phyloP scores from a whole-genome alignment of 2,797 vertebrate species.

The Otolemur crassicaudatus region DNA sequence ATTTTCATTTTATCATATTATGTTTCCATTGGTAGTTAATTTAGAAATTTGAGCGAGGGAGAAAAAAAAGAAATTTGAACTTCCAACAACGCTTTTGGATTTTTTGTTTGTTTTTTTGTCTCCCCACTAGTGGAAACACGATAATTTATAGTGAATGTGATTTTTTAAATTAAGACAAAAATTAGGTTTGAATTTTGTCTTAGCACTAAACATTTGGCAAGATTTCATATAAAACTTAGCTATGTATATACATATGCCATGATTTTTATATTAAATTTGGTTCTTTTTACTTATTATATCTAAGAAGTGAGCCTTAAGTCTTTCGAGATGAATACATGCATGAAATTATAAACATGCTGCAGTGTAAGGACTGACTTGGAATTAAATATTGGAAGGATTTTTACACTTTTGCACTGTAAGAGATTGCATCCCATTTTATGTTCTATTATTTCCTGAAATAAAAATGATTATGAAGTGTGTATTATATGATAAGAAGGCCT shows the following conservation, averaged over 20 bases:
- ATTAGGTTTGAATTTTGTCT: neutral
- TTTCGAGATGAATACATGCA: neutral
- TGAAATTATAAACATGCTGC: neutral
- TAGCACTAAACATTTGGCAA: neutral
- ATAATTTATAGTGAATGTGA: neutral
- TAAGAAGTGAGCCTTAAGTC: neutral
- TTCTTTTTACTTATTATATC: neutral
- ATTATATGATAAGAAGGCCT: neutral
- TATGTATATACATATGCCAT: neutral
- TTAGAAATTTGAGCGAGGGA: neutral
- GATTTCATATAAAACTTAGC: neutral
- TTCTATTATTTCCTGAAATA: neutral
- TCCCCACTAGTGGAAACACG: neutral
- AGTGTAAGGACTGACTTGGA: neutral
- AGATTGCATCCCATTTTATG: neutral
- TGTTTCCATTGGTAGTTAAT: neutral
- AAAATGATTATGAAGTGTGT: neutral
- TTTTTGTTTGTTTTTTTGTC: neutral
- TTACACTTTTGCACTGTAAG: neutral
- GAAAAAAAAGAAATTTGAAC: neutral
- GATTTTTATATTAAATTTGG: neutral
- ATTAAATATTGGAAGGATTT: conserved; percentile 23
- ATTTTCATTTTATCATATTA: neutral
- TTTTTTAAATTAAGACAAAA: neutral
- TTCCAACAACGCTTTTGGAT: neutral